A percentile compares a stretch with the other conserved stretches of the same genome.
phyloP scores from a whole-genome alignment of 1,140 invertebrate species.

The Atta texana region DNA sequence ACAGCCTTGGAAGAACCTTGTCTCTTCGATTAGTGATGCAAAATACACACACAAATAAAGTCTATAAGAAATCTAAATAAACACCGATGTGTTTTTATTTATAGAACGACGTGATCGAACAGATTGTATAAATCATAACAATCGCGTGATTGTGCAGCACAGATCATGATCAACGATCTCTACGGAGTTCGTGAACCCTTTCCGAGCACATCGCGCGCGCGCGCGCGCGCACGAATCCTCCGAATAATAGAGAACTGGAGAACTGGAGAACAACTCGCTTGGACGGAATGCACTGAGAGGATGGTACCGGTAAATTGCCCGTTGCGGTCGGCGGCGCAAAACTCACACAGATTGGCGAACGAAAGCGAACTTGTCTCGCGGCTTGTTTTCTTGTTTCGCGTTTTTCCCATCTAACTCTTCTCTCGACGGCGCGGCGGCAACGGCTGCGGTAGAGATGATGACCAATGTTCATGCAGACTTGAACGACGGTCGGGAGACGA shows the following conservation, averaged over 20 bases:
- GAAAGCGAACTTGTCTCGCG: constrained; percentile 53
- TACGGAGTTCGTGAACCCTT: not conserved
- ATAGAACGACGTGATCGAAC: not conserved
- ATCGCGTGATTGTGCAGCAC: not conserved
- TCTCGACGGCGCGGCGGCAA: not conserved
- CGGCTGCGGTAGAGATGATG: constrained; percentile 54
- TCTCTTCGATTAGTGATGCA: too few relatives aligned
- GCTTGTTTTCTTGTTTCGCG: constrained; percentile 49
- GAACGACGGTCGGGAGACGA: constrained; percentile 76
- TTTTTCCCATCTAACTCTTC: constrained; percentile 36
- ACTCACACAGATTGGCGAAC: constrained; percentile 30
- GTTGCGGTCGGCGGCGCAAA: constrained; percentile 21
- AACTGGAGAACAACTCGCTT: constrained; percentile 1
- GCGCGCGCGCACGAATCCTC: not conserved
- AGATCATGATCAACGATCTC: constrained; percentile 20
- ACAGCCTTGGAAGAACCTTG: not conserved
- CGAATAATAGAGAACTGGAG: not conserved
- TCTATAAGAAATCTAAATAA: not conserved
- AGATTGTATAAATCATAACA: not conserved
- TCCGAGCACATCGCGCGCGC: constrained; percentile 17
- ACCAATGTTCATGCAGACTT: constrained; percentile 70
- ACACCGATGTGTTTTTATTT: not conserved
- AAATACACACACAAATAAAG: not conserved
- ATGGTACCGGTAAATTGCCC: not conserved
- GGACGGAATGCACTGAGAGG: not conserved